Evolutionary conservation across 2,888 invertebrate genomes (phyloP).

Genomic region (Cabera pusaria): DNA sequence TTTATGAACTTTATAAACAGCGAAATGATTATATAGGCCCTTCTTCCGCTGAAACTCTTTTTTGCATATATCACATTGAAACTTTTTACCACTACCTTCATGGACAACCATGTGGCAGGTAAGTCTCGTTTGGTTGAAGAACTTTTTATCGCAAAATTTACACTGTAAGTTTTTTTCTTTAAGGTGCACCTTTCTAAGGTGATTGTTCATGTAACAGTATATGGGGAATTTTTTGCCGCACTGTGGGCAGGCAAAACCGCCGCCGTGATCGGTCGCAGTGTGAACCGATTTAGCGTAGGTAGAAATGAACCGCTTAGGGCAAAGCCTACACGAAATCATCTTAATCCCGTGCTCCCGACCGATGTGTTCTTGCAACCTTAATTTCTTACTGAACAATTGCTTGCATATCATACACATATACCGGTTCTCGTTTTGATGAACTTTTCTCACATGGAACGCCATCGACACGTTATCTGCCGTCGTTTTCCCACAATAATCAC

Average conservation of each 20-base stretch:
- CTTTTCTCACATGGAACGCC: slow-evolving; percentile 10
- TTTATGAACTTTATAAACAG: too few species aligned
- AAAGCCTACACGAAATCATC: slow-evolving; percentile 47
- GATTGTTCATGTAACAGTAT: slow-evolving; percentile 61
- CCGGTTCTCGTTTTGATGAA: slow-evolving; percentile 5
- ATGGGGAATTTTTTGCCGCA: slow-evolving; percentile 59
- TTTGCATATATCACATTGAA: slow-evolving; percentile 6
- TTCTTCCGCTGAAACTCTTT: slow-evolving; percentile 7
- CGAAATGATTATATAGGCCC: too few species aligned
- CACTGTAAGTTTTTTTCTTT: too few species aligned
- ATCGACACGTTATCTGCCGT: slow-evolving; percentile 9
- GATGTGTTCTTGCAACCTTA: slow-evolving; percentile 14
- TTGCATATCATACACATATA: slow-evolving; percentile 21
- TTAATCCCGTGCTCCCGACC: slow-evolving; percentile 21
- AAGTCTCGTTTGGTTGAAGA: too few species aligned
- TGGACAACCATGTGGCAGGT: too few species aligned
- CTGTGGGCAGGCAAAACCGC: slow-evolving; percentile 58
- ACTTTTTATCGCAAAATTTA: too few species aligned
- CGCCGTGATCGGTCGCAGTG: slow-evolving; percentile 47
- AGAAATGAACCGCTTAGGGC: slow-evolving; percentile 58
- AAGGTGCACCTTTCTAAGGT: slow-evolving; percentile 34
- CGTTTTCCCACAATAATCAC: not conserved
- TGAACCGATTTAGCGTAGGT: slow-evolving; percentile 60
- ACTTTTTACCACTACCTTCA: too few species aligned
- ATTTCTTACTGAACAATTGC: slow-evolving; percentile 6